Base-by-base conservation (phyloP, 2,888 invertebrate genomes). In the Ctena decussata region DNA sequence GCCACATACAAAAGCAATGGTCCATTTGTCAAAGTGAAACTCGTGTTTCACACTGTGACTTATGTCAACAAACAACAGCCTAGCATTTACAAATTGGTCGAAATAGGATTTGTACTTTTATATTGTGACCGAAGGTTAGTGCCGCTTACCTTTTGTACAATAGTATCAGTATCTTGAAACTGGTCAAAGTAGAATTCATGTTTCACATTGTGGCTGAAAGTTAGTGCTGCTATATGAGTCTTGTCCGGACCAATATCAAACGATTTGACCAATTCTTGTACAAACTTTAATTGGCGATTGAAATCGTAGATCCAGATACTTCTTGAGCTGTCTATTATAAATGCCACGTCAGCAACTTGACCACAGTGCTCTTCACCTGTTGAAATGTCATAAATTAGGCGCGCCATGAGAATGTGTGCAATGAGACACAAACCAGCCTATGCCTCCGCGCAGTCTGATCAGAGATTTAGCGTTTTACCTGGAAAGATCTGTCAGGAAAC, bases 321-420 rank as follows among this genome's bases (percentile, higher is more conserved):
- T 5, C 69, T 30, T 8, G 86, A 87, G 27, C 86, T 87, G 84
- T 87, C 86, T 24, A 87, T 77, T 0, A 82, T 76, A 65, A 87
- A 87, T 0, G 80, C 84, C 12, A 87, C 69, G 39, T 84, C 86
- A 0, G 86, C 82, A 18, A 82, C 70, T 11, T 60, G 44, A 0
- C 84, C 81, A 39, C 86, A 87, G 15, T 75, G 74, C 37, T 82
- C 82, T 5, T 21, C 79, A 24, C 46, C 69, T 30, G 65, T 41
- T 37, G 39, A n/a, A 32, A 77, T 5, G 46, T 46, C 41, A 41
- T n/a, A n/a, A n/a, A n/a, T n/a, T n/a, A n/a, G n/a, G n/a, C n/a
- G n/a, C n/a, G n/a, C n/a, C n/a, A n/a, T n/a, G n/a, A n/a, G n/a
- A n/a, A n/a, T n/a, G n/a, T n/a, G n/a, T n/a, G n/a, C n/a, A n/a